These are phyloP conservation scores for Holacanthus passer DNA, from an alignment of 2,113 vertebrate species.

Conservation along the genomic window DNA sequence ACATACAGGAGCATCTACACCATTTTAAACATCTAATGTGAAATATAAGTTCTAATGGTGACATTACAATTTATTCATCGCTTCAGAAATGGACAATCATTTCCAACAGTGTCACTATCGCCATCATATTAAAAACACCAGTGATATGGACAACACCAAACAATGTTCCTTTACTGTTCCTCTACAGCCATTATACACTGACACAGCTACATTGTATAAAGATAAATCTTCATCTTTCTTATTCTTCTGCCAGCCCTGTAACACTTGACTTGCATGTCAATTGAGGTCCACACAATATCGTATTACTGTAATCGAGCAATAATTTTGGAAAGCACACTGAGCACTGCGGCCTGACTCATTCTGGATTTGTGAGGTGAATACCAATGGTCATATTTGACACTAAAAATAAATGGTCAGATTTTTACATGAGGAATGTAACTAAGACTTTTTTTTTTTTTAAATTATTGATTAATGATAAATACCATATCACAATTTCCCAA, in stretches of 20 bases:
- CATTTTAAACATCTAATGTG: conserved; percentile 28
- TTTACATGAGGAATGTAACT: no score
- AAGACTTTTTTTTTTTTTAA: no score
- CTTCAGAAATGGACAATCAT: not conserved
- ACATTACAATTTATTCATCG: not conserved
- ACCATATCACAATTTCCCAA: not conserved
- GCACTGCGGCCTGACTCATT: not conserved
- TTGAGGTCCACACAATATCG: not conserved
- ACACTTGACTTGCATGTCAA: not conserved
- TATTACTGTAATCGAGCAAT: not conserved
- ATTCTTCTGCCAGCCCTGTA: not conserved
- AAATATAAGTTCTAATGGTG: not conserved
- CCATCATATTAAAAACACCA: not conserved
- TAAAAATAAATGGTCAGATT: no score
- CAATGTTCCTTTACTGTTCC: not conserved
- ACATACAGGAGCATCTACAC: not conserved
- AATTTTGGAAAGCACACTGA: not conserved
- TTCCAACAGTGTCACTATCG: not conserved
- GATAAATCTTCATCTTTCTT: not conserved
- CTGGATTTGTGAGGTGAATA: not conserved
- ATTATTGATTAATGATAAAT: no score
- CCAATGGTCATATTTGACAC: no score
- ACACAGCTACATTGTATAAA: not conserved
- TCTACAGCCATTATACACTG: not conserved
- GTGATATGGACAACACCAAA: not conserved